Conservation (phyloP, 2,113 vertebrate genomes). For the Mionectes macconnelli region DNA sequence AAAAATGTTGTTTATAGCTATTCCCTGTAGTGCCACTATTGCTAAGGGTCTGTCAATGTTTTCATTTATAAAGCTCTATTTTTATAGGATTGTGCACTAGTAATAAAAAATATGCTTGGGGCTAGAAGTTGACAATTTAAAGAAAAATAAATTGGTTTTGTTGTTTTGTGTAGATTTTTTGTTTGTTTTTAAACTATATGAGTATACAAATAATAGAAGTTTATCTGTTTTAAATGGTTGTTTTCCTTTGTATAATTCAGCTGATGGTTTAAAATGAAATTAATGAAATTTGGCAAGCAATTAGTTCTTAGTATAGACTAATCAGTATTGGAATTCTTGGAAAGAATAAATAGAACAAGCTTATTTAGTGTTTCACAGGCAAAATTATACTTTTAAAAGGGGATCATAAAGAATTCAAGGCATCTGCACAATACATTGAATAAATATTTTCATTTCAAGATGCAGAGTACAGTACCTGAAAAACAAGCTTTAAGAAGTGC, state of each 20-base stretch:
- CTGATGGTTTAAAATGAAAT: conserved; percentile 18
- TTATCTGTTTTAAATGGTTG: conserved; percentile 5
- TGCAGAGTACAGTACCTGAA: neutral
- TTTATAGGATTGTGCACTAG: conserved; percentile 50
- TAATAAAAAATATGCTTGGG: conserved; percentile 63
- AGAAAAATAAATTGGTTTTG: conserved; percentile 33
- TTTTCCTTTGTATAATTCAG: conserved; percentile 31
- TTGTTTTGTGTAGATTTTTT: neutral
- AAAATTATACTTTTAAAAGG: neutral
- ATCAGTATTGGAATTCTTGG: neutral
- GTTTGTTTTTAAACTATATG: conserved; percentile 1
- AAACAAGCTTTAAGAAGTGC: neutral
- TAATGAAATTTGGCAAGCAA: conserved; percentile 37
- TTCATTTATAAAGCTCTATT: conserved; percentile 69
- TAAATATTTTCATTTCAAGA: conserved; percentile 36
- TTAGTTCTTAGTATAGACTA: neutral
- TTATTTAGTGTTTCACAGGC: neutral
- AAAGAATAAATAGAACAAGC: neutral
- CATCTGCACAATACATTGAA: neutral
- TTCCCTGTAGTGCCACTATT: conserved; percentile 59
- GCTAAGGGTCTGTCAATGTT: conserved; percentile 71
- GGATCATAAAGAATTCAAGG: neutral
- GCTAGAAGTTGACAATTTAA: conserved; percentile 65
- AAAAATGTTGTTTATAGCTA: conserved; percentile 74
- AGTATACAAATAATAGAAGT: conserved; percentile 23